Conservation (phyloP, 2,888 invertebrate genomes). For the Bursaphelenchus okinawaensis region DNA sequence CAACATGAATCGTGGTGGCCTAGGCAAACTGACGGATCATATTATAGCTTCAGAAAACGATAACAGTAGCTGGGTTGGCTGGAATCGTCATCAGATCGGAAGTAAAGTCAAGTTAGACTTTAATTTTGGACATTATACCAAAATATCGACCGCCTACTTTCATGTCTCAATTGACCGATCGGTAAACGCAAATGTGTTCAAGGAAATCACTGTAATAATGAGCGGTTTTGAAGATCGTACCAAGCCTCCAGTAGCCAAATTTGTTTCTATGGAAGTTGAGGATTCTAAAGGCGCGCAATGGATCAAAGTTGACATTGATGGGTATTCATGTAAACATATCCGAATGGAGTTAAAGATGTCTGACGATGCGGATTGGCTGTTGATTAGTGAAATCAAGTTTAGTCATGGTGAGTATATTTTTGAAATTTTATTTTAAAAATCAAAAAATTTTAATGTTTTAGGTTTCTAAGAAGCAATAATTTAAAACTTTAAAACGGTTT, state of each 20-base stretch:
- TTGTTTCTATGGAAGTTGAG: not conserved
- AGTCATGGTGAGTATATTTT: constrained; percentile 29
- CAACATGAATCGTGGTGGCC: constrained; percentile 70
- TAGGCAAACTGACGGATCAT: constrained; percentile 73
- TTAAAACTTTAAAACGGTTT: not conserved
- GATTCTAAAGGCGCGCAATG: not conserved
- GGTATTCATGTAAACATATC: constrained; percentile 57
- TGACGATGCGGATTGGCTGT: constrained; percentile 38
- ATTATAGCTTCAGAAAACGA: constrained; percentile 61
- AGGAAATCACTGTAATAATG: not conserved
- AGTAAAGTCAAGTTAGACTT: constrained; percentile 69
- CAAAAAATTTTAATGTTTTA: not conserved
- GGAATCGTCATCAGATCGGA: constrained; percentile 60
- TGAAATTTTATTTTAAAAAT: too few species aligned
- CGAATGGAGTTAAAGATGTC: constrained; percentile 37
- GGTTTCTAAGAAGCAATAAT: not conserved
- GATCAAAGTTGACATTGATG: not conserved
- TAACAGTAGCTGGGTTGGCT: constrained; percentile 79
- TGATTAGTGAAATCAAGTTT: constrained; percentile 47
- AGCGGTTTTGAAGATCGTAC: not conserved
- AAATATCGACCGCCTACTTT: constrained; percentile 67
- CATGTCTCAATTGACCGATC: not conserved
- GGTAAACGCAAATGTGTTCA: not conserved
- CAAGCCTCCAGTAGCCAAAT: not conserved
- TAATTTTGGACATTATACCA: constrained; percentile 75